phyloP scores from a whole-genome alignment of 1,140 invertebrate species.

The Xylocopa sonorina region DNA sequence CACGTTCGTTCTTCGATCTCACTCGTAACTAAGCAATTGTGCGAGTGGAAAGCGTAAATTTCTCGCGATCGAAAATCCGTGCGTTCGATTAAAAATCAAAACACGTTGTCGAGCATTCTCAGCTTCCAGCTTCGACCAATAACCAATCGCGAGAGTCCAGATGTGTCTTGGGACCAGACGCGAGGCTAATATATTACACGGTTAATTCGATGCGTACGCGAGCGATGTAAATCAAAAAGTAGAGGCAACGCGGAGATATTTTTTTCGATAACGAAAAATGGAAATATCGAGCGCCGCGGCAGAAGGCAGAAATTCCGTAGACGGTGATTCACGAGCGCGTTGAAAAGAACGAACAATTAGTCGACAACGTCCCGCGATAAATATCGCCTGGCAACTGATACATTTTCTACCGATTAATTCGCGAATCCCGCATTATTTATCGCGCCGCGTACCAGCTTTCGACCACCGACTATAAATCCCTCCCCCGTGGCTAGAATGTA shows the following conservation, averaged over 20 bases:
- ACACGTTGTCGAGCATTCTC: too few relatives aligned
- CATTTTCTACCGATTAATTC: conserved; percentile 44
- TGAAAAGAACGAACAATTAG: conserved; percentile 41
- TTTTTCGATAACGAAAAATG: conserved; percentile 5
- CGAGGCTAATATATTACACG: too few relatives aligned
- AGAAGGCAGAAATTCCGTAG: conserved; percentile 10
- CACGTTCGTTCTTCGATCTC: too few relatives aligned
- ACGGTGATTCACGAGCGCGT: conserved; percentile 29
- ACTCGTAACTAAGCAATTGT: too few relatives aligned
- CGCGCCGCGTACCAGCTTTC: neutral
- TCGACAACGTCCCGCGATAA: conserved; percentile 14
- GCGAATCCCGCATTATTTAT: conserved; percentile 33
- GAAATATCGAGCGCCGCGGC: conserved; percentile 18
- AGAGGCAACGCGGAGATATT: neutral
- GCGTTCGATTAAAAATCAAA: too few relatives aligned
- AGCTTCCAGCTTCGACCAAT: too few relatives aligned
- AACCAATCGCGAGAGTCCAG: too few relatives aligned
- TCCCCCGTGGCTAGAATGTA: neutral
- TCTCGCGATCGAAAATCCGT: too few relatives aligned
- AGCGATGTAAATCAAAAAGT: conserved; percentile 10
- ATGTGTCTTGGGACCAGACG: too few relatives aligned
- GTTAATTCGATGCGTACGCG: conserved; percentile 15
- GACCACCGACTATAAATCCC: conserved; percentile 18
- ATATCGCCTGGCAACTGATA: conserved; percentile 37
- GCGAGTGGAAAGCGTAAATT: too few relatives aligned